Conservation (phyloP, 2,797 vertebrate species). For the Leucoraja ocellata region DNA sequence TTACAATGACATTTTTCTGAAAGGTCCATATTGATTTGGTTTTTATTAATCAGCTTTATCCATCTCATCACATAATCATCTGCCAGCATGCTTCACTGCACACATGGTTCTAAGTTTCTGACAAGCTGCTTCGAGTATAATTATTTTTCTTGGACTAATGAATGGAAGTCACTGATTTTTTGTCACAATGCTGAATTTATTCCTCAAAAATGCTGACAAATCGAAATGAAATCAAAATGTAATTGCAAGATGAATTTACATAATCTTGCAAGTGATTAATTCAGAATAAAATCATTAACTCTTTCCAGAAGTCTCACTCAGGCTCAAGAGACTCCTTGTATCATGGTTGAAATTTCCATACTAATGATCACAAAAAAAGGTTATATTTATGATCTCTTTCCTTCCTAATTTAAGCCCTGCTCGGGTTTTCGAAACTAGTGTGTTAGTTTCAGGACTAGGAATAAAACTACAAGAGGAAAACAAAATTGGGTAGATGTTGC, state of each 20-base stretch:
- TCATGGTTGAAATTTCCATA: not conserved
- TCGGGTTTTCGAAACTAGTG: not conserved
- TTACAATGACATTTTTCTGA: not conserved
- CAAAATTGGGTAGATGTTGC: no score
- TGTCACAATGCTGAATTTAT: not conserved
- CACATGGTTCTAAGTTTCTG: not conserved
- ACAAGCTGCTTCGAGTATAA: not conserved
- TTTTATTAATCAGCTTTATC: constrained; percentile 24
- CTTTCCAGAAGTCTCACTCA: not conserved
- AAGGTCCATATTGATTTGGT: not conserved
- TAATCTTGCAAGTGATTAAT: not conserved
- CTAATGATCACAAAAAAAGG: not conserved
- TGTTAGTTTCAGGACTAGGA: not conserved
- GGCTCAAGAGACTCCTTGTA: not conserved
- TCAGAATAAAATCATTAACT: not conserved
- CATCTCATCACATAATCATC: not conserved
- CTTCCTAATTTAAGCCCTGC: not conserved
- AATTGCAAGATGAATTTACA: not conserved
- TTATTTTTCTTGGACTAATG: not conserved
- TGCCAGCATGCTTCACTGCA: not conserved
- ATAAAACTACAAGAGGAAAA: not conserved
- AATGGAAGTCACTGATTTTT: not conserved
- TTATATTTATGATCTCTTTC: not conserved
- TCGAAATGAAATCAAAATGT: not conserved
- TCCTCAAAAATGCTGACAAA: not conserved